Evolutionary conservation across 2,113 vertebrate species (phyloP), one percentile per base, ranked within the genome.

Genomic region (Kryptolebias marmoratus): DNA sequence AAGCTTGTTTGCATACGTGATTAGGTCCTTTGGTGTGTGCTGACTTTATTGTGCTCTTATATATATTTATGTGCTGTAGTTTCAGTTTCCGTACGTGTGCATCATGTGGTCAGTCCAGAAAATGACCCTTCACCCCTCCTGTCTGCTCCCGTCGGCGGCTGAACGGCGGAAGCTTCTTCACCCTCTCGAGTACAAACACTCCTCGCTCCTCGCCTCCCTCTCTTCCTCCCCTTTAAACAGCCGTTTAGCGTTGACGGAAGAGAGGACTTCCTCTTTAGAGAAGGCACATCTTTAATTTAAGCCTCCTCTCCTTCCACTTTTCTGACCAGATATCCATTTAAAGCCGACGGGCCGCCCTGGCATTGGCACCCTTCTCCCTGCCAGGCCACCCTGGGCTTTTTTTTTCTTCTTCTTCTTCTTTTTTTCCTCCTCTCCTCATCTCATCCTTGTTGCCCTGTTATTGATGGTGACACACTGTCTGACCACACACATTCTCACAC

Each of bases 281-380:
- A 90, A 79, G 87, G 92, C 90, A 90, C 89, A 83, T 94, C 93
- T 94, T 92, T 94, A 94, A 94, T 94, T 94, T 94, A 86, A 87
- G 80, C 81, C 85, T 92, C 80, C 76, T 90, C 84, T 92, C 89
- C 87, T 91, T 93, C 93, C 92, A 93, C 90, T 93, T 92, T 91
- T 88, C 88, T 84, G 85, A 94, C 90, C 93, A 92, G 83, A 92
- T 90, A 92, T 90, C 85, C 89, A 89, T 90, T 93, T 92, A 90
- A 91, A 91, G 90, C 85, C 81, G 54, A 64, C 45, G 36, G 81
- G 89, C 91, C 84, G 87, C 85, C 86, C 75, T 75, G 68, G 75
- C 60, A 79, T 85, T 90, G 90, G 87, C 89, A 85, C 81, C 89
- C 85, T 77, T 80, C 79, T 42, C 39, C 39, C 8, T 42, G 39